Evolutionary conservation across 2,888 invertebrate species (phyloP).

Genomic region (Volucella zonaria): DNA sequence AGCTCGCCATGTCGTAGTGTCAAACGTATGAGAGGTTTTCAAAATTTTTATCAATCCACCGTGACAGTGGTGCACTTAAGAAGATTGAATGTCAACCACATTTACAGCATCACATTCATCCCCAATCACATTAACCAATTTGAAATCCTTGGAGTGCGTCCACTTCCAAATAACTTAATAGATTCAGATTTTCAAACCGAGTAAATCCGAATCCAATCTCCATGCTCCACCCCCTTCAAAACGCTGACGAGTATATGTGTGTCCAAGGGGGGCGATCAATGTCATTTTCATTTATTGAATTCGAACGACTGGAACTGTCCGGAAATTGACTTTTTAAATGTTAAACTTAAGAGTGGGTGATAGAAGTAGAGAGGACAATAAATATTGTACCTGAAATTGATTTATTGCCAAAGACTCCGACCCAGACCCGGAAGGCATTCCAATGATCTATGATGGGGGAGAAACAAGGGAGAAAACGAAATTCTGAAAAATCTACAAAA

Average conservation of each 20-base stretch:
- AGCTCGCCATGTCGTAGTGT: constrained; percentile 36
- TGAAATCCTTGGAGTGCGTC: constrained; percentile 56
- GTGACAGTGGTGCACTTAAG: constrained; percentile 70
- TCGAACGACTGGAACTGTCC: constrained; percentile 43
- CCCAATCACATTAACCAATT: constrained; percentile 35
- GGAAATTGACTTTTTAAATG: constrained; percentile 44
- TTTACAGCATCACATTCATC: constrained; percentile 31
- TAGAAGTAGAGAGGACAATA: background rate
- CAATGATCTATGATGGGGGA: constrained; percentile 41
- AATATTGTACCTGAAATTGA: constrained; percentile 42
- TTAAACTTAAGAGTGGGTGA: background rate
- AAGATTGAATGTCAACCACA: constrained; percentile 70
- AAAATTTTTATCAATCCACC: constrained; percentile 50
- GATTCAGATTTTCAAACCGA: constrained; percentile 39
- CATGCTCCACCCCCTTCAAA: background rate
- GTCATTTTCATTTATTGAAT: constrained; percentile 64
- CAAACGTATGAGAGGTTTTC: constrained; percentile 3
- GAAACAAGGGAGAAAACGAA: background rate
- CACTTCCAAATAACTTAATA: constrained; percentile 61
- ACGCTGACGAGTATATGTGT: no score
- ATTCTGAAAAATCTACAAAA: constrained; percentile 5
- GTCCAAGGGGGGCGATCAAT: constrained; percentile 40
- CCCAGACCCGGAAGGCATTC: constrained; percentile 50
- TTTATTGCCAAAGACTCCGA: constrained; percentile 51
- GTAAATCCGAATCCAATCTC: background rate